These are phyloP conservation scores for Myrmophylax atrothorax DNA, from an alignment of 2,113 vertebrate genomes.

Conservation along the genomic window DNA sequence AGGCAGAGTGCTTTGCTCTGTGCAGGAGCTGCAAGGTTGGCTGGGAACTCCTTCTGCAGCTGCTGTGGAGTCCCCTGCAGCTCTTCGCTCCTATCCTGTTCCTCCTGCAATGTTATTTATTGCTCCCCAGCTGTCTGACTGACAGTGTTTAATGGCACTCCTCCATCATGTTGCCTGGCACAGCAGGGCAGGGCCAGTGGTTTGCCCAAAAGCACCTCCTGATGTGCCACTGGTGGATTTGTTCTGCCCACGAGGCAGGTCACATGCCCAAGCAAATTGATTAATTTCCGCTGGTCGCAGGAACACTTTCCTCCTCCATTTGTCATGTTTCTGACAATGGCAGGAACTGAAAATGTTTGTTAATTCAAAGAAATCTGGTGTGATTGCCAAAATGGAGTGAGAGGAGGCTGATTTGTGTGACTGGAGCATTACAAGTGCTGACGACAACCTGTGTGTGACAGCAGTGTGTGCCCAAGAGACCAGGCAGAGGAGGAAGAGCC, in stretches of 20 bases:
- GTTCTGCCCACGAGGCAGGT: background rate
- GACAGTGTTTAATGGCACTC: background rate
- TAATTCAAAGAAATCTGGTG: background rate
- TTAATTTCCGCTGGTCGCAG: fast-evolving
- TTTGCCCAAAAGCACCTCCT: background rate
- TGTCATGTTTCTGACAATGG: background rate
- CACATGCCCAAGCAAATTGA: background rate
- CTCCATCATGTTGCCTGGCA: background rate
- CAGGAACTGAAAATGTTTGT: background rate
- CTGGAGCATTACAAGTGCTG: background rate
- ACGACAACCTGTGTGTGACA: background rate
- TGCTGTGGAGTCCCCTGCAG: background rate
- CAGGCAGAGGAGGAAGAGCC: background rate
- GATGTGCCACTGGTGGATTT: background rate
- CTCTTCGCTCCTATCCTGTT: background rate
- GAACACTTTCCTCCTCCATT: background rate
- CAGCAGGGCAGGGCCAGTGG: background rate
- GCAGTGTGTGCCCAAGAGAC: background rate
- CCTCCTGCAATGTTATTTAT: background rate
- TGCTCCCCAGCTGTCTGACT: background rate
- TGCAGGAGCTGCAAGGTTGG: background rate
- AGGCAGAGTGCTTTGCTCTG: background rate
- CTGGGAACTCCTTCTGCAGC: background rate
- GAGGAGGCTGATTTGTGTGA: background rate
- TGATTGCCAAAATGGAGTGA: background rate